Percentiles rank a stretch among this genome's conserved stretches.
phyloP scores from a whole-genome alignment of 1,140 invertebrate genomes.

The Branchinecta lindahli region DNA sequence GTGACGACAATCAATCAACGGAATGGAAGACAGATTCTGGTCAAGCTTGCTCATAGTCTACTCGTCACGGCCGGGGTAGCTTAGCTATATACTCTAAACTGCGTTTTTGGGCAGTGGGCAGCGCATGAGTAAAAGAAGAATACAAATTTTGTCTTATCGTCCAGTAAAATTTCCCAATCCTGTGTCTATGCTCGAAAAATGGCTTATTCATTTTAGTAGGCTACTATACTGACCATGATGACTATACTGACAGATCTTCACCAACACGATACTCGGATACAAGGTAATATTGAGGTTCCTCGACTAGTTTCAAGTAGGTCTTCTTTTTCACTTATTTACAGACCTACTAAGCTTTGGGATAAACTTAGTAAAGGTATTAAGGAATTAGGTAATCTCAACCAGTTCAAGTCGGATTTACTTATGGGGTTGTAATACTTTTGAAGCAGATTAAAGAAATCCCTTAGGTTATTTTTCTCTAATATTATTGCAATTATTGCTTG shows the following conservation, averaged over 20 bases:
- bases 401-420: neutral
- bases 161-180: too few species aligned
- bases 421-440: neutral
- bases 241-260: neutral
- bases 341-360: neutral
- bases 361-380: slow-evolving; percentile 3
- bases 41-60: too few species aligned
- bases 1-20: too few species aligned
- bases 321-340: neutral
- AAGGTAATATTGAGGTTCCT: slow-evolving; percentile 8
- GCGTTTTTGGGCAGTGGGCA: too few species aligned
- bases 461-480: neutral
- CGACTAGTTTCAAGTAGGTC: neutral
- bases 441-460: neutral
- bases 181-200: too few species aligned
- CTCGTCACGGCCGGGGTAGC: too few species aligned
- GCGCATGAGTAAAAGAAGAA: too few species aligned
- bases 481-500: neutral
- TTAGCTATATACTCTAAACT: too few species aligned
- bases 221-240: too few species aligned
- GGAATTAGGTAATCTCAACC: neutral
- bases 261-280: neutral
- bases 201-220: too few species aligned
- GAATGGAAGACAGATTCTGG: too few species aligned
- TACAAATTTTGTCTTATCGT: too few species aligned